Base-by-base conservation (phyloP, 2,113 vertebrate genomes). In the Alces alces region DNA sequence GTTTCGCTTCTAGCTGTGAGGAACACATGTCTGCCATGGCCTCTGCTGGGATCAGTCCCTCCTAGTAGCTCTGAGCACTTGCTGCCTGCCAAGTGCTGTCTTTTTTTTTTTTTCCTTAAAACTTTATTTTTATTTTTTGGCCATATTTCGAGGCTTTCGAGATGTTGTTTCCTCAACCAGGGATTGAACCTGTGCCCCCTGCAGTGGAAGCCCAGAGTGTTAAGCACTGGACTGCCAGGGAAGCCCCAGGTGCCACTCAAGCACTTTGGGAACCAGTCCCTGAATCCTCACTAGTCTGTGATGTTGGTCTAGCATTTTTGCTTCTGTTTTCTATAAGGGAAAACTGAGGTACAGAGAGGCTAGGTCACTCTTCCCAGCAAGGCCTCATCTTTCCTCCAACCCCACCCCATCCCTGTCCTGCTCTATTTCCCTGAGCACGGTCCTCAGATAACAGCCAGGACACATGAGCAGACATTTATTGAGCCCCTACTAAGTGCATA, bases 1-100 rank as follows among this genome's bases (percentile, higher is more conserved):
- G 6, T 16, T 9, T 82, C 50, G 30, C 15, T 25, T 10, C 58
- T 30, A 45, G 86, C 83, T 50, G 11, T 6, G 85, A 27, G 54
- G 78, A 39, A 5, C 28, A 0, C 0, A 1, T 1, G 3, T n/a
- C 60, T 21, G n/a, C 52, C 52, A 7, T 36, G 73, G 50, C 52
- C 36, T 73, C 36, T 33, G 47, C 2, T 1, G 2, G 7, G 23
- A 23, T 6, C 25, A 4, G 6, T 57, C 25, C 4, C 13, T 6
- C 7, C 15, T 3, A 0, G 50, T 2, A 33, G 70, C 70, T 25
- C 36, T 5, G 23, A 57, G 16, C 9, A 0, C 2, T 0, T 6
- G 19, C 76, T 43, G 23, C 0, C 4, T 9, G 54, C 45, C 12
- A 10, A 43, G 9, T 6, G 27, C 58, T 54, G 47, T 54, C 43